A percentile compares a stretch with the other conserved stretches of the same genome.
Conservation (phyloP, 1,140 invertebrate species). For the Ooceraea biroi region DNA sequence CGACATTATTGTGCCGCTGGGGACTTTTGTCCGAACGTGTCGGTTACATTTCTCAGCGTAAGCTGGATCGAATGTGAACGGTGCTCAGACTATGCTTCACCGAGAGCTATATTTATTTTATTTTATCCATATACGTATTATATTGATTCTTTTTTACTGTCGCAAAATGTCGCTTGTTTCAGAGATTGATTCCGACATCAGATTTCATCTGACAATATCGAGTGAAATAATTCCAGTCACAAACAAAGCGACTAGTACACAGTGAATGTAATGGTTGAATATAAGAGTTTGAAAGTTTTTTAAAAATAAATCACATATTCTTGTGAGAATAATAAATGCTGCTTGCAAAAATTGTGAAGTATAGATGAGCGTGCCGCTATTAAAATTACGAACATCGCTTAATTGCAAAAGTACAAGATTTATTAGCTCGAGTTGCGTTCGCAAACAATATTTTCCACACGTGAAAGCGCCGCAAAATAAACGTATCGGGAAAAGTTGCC, state of each 20-base stretch:
- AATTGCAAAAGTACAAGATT: slow-evolving; percentile 8
- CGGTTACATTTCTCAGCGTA: slow-evolving; percentile 42
- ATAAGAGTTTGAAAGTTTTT: not conserved
- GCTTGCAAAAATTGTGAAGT: not conserved
- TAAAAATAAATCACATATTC: too few relatives aligned
- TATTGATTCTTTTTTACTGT: not conserved
- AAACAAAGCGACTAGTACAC: not conserved
- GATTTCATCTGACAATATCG: not conserved
- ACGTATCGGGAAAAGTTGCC: slow-evolving; percentile 51
- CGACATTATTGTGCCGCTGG: slow-evolving; percentile 5
- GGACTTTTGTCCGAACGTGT: slow-evolving; percentile 29
- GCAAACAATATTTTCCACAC: slow-evolving; percentile 17
- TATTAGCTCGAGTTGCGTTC: not conserved
- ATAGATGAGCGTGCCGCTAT: not conserved
- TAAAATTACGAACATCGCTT: slow-evolving; percentile 1
- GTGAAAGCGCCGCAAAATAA: slow-evolving; percentile 12
- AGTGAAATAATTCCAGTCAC: slow-evolving; percentile 43
- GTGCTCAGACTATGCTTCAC: not conserved
- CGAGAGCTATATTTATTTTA: slow-evolving; percentile 5
- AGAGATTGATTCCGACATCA: not conserved
- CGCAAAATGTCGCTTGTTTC: slow-evolving; percentile 9
- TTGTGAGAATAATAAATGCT: not conserved
- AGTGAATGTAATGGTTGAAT: not conserved
- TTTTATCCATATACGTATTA: slow-evolving; percentile 17
- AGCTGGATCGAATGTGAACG: slow-evolving; percentile 18